Base-by-base conservation (phyloP, 1,140 invertebrate genomes). In the Conus ventricosus region DNA sequence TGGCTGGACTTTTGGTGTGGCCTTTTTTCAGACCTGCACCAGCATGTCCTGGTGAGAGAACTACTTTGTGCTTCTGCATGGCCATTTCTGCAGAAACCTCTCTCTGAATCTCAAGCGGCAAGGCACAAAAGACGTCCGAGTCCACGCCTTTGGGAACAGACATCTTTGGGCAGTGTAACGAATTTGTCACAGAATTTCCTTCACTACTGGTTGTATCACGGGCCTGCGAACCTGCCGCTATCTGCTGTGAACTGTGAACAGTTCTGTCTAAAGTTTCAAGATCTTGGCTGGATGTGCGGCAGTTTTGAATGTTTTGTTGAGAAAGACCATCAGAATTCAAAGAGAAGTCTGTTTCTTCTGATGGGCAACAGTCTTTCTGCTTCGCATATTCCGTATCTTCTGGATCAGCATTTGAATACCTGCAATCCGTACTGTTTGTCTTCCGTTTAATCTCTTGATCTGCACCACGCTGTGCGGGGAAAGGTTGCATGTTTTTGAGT, bases 101-200 rank as follows among this genome's bases (percentile, higher is more conserved):
- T 86, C 87, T 84, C 63, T 91, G 91, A 87, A 91, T 87, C 25
- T 89, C 87, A 60, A 67, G 51, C 23, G 91, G 91, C 17, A 91
- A 87, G 39, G 63, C 78, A 8, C 83, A 53, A 80, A 88, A 89
- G 67, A 90, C 83, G 27, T 90, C 87, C 10, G 80, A 57, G 78
- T 89, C 87, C 57, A 89, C 63, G 1, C 82, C 82, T 76, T 81
- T 55, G 13, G 87, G 87, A n/a, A 88, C 67, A 51, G 81, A n/a
- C 54, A 88, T n/a, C 39, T 76, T 87, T 25, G 27, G 51, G 57
- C 76, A 80, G 75, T 54, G 11, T 11, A 87, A 20, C 23, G 7
- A 60, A 20, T 27, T 55, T 2, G 39, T 27, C 25, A 85, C 4
- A 51, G 23, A 57, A 27, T 39, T 25, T 85, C 60, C 3, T 85